Evolutionary conservation across 2,113 vertebrate genomes (phyloP).

Genomic region (Meriones unguiculatus): DNA sequence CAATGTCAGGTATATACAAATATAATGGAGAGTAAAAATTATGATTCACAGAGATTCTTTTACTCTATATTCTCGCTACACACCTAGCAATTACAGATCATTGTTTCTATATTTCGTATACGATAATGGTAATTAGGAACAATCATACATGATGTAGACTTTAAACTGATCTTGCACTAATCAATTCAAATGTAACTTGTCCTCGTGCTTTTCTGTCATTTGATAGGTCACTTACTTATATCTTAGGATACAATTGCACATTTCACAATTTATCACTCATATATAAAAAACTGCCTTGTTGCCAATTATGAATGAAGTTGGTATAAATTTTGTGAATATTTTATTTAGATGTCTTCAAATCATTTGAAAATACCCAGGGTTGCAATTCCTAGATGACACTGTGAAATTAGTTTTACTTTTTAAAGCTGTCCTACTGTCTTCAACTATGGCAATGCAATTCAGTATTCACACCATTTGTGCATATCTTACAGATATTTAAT

Average conservation of each 20-base stretch:
- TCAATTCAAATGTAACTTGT: not conserved
- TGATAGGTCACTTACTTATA: not conserved
- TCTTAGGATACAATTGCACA: not conserved
- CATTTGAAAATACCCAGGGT: slow-evolving; percentile 13
- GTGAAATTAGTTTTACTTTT: not conserved
- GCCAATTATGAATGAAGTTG: not conserved
- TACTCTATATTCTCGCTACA: not conserved
- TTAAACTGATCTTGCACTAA: not conserved
- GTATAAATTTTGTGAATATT: not conserved
- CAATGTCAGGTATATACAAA: not conserved
- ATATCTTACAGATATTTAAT: not conserved
- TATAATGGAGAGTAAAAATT: not conserved
- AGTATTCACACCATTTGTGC: not conserved
- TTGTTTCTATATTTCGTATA: not conserved
- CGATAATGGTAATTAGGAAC: not conserved
- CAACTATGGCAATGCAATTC: not conserved
- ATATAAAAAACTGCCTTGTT: not conserved
- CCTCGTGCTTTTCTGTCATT: not conserved
- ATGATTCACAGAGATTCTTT: too few relatives aligned
- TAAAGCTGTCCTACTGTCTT: not conserved
- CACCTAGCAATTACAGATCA: not conserved
- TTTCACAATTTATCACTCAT: not conserved
- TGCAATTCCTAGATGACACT: not conserved
- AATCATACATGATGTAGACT: not conserved
- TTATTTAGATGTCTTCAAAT: not conserved